Evolutionary conservation across 30 jellyfish, hydroid and myxozoan species (phyloP).

Genomic region (Mastigias papua): DNA sequence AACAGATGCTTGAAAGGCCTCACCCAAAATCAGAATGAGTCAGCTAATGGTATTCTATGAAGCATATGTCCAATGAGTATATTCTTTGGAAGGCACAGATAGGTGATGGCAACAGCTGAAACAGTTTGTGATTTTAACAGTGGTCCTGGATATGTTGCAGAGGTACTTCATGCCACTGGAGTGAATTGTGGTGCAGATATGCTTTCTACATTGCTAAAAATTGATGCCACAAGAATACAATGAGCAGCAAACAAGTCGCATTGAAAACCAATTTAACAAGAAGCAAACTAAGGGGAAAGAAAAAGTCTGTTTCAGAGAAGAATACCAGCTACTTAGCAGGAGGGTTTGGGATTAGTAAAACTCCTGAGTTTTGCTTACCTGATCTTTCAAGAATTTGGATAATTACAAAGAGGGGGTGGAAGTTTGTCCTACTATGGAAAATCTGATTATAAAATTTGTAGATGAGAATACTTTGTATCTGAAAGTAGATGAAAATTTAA

Average conservation of each 20-base stretch:
- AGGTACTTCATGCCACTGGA: slow-evolving; percentile 20
- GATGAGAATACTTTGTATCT: neutral
- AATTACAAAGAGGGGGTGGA: neutral
- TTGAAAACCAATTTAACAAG: neutral
- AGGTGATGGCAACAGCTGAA: slow-evolving; percentile 29
- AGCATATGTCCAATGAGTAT: slow-evolving; percentile 43
- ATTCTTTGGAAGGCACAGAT: slow-evolving; percentile 32
- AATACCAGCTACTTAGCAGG: neutral
- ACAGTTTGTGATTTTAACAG: slow-evolving; percentile 37
- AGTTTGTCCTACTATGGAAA: neutral
- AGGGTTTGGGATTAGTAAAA: neutral
- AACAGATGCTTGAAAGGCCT: slow-evolving; percentile 27
- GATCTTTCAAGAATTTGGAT: neutral
- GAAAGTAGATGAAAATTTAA: neutral
- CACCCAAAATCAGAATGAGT: slow-evolving; percentile 60
- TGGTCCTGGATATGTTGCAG: slow-evolving; percentile 40
- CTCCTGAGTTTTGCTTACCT: neutral
- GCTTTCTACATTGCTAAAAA: slow-evolving; percentile 19
- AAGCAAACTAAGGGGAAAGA: neutral
- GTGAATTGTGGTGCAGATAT: slow-evolving; percentile 8
- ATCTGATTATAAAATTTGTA: neutral
- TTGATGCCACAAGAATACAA: neutral
- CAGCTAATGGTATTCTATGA: slow-evolving; percentile 47
- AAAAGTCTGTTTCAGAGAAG: neutral
- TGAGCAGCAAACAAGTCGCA: neutral